Conservation (phyloP, 2,797 vertebrate species). For the Macropus fuliginosus region DNA sequence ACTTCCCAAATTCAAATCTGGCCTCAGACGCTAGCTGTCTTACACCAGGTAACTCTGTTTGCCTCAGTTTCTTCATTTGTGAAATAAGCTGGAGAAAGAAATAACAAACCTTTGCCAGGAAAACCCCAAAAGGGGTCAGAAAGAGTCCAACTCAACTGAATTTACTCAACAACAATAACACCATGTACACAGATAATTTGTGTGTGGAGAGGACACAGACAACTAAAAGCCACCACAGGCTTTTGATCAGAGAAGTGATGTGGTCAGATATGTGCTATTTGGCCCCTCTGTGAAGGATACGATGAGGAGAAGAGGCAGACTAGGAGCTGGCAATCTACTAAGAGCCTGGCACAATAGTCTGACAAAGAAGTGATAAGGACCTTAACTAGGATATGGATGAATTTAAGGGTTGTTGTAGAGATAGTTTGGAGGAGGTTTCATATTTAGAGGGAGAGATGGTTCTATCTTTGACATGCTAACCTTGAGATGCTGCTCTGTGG, state of each 20-base stretch:
- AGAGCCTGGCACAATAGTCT: background rate
- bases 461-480: background rate
- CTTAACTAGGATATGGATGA: background rate
- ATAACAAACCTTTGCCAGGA: background rate
- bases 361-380: background rate
- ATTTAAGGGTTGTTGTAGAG: background rate
- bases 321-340: background rate
- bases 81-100: background rate
- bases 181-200: background rate
- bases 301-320: background rate
- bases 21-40: background rate
- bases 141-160: background rate
- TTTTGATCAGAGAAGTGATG: background rate
- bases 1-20: background rate
- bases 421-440: background rate
- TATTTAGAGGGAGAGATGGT: background rate
- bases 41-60: background rate
- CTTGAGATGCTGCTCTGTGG: background rate
- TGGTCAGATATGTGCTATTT: background rate
- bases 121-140: background rate
- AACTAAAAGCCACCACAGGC: background rate
- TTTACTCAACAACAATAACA: background rate
- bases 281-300: background rate
- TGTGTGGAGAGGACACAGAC: background rate
- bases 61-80: background rate